Evolutionary conservation across 2,888 invertebrate species (phyloP), one percentile per base, ranked within the genome.

Genomic region (Yponomeuta cagnagella): DNA sequence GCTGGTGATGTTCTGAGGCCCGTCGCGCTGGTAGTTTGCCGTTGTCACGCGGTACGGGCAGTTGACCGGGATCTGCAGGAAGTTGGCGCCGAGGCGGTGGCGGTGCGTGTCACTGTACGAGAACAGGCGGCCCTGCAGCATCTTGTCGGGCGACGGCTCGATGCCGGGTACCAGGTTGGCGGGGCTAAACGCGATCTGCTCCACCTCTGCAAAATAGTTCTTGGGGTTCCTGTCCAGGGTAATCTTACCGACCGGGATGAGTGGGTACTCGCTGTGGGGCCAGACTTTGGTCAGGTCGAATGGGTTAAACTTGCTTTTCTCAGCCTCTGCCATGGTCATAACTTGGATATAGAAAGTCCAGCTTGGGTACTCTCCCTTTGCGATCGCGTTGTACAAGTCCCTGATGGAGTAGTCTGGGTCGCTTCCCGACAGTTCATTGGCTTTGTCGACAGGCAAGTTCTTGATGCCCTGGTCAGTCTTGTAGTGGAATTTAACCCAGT

Each of bases 11-110:
- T 94, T 90, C 93, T 95, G 94, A 6, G 93, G 91, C 0, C 97
- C 97, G 82, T 97, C 97, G 37, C 97, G 93, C n/a, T 30, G 12
- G n/a, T 64, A 64, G 85, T 97, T 96, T 79, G 95, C 97, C 82
- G 96, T 96, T 73, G 84, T 88, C 5, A 90, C 81, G n/a, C 52
- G 37, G 4, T 92, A 30, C 5, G 69, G 66, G 31, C 52, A 63
- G 64, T 71, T 71, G 8, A 71, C 69, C 5, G 30, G 9, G 10
- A 71, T 68, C 48, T 68, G 58, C 10, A 68, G 31, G 12, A 31
- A 15, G 68, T 71, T 71, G 10, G 23, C 3, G n/a, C 71, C 71
- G 23, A 98, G 84, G 12, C 70, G 58, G 63, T 70, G 48, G n/a
- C 15, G 68, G 12, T 94, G 94, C 4, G 94, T 93, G 80, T 94